Evolutionary conservation across 2,888 invertebrate species (phyloP).

Genomic region (Meteorus colon): DNA sequence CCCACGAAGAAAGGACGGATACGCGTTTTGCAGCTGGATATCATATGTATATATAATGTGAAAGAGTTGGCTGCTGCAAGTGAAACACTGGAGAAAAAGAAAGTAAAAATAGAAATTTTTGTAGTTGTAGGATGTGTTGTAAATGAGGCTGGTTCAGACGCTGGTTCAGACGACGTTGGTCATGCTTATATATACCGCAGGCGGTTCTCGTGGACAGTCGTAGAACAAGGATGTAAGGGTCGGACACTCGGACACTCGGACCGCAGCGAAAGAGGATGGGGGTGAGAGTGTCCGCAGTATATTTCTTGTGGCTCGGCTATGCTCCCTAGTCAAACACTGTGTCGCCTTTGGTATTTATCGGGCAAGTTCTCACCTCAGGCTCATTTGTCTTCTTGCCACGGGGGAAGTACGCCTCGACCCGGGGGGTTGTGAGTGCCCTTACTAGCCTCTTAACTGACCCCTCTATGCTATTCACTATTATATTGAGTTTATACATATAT

Average conservation of each 20-base stretch:
- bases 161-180: conserved; percentile 56
- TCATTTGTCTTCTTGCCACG: conserved; percentile 72
- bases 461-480: conserved; percentile 16
- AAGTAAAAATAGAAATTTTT: not conserved
- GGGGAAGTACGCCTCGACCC: conserved; percentile 49
- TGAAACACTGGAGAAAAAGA: not conserved
- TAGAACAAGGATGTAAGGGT: conserved; percentile 38
- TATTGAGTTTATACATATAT: conserved; percentile 16
- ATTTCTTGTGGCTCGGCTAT: conserved; percentile 69
- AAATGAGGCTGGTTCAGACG: conserved; percentile 52
- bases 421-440: conserved; percentile 46
- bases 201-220: conserved; percentile 38
- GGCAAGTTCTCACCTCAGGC: conserved; percentile 73
- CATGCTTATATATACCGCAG: conserved; percentile 49
- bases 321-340: conserved; percentile 72
- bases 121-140: conserved; percentile 53
- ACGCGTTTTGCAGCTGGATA: conserved; percentile 16
- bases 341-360: conserved; percentile 74
- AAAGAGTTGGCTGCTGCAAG: not conserved
- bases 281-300: conserved; percentile 59
- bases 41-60: not conserved
- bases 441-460: conserved; percentile 38
- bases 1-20: conserved; percentile 9
- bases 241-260: conserved; percentile 44
- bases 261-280: conserved; percentile 41